Evolutionary conservation across 2,113 vertebrate genomes (phyloP).

Genomic region (Malaclemys terrapin): DNA sequence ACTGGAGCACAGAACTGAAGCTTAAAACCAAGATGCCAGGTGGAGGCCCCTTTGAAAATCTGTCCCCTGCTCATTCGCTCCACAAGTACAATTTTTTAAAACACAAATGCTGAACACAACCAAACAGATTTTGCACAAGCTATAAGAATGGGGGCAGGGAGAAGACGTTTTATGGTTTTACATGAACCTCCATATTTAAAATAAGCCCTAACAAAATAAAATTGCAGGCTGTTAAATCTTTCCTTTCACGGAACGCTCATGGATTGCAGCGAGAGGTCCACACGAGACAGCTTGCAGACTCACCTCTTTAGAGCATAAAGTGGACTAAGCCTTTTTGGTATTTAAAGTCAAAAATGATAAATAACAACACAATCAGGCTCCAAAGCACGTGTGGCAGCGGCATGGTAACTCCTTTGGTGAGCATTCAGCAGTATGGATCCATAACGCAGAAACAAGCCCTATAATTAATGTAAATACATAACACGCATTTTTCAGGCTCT

Average conservation of each 20-base stretch:
- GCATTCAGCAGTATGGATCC: rapidly evolving
- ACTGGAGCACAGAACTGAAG: not conserved
- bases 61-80: not conserved
- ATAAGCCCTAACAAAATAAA: not conserved
- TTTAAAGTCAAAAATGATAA: slow-evolving; percentile 45
- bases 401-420: not conserved
- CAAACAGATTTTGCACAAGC: not conserved
- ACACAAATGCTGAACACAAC: not conserved
- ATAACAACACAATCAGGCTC: slow-evolving; percentile 65
- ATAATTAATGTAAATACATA: not conserved
- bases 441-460: not conserved
- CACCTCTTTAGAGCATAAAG: slow-evolving; percentile 47
- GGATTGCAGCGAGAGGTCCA: not conserved
- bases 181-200: not conserved
- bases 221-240: not conserved
- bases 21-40: not conserved
- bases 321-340: slow-evolving; percentile 17
- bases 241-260: not conserved
- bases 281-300: not conserved
- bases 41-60: not conserved
- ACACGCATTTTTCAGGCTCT: not conserved
- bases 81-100: not conserved
- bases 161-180: not conserved
- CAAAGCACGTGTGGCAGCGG: not conserved
- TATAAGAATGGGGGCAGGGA: not conserved